Evolutionary conservation across 1,140 invertebrate genomes (phyloP).

Genomic region (Brachionus plicatilis): DNA sequence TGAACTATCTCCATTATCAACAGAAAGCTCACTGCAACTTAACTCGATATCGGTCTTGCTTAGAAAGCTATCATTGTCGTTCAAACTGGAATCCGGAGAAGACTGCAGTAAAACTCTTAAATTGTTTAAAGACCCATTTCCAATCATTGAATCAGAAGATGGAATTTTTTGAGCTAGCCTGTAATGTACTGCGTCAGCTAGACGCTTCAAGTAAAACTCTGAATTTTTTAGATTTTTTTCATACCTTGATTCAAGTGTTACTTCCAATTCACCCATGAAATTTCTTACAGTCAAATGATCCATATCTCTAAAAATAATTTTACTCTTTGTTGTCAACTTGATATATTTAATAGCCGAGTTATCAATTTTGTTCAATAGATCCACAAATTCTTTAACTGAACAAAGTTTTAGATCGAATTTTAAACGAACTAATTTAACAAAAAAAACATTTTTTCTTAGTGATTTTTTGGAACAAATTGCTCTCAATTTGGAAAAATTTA

Average conservation of each 20-base stretch:
- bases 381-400: conserved; percentile 31
- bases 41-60: background rate
- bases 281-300: conserved; percentile 22
- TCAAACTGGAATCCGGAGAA: background rate
- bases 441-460: conserved; percentile 8
- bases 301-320: conserved; percentile 34
- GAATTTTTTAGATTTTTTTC: conserved; percentile 28
- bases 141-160: background rate
- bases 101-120: background rate
- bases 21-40: background rate
- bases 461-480: background rate
- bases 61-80: background rate
- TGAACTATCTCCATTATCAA: background rate
- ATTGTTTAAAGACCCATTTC: background rate
- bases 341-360: conserved; percentile 32
- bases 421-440: background rate
- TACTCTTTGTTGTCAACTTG: conserved; percentile 9
- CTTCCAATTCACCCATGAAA: conserved; percentile 40
- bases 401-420: conserved; percentile 37
- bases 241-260: conserved; percentile 1
- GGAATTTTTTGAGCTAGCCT: background rate
- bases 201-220: conserved; percentile 20
- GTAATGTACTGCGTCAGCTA: conserved; percentile 34
- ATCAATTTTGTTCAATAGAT: conserved; percentile 22
- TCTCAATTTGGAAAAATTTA: background rate